These are phyloP conservation scores for Polymixis lichenea DNA, from an alignment of 2,888 invertebrate species.

Conservation along the genomic window DNA sequence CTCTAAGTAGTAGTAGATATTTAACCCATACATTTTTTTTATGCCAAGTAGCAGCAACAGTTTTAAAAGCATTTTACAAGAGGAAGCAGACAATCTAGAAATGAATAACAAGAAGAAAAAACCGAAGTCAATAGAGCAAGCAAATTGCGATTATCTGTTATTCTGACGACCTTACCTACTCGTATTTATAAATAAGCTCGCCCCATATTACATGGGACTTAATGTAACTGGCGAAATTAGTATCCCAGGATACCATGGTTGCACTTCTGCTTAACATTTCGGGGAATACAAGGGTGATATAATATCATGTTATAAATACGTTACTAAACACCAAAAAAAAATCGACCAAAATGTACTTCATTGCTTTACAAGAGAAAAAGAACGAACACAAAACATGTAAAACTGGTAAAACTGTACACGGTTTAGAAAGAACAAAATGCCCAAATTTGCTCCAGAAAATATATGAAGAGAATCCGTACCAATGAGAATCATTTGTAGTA, in stretches of 20 bases:
- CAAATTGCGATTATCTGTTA: neutral
- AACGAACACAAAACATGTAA: neutral
- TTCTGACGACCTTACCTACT: neutral
- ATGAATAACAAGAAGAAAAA: neutral
- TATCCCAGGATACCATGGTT: too few relatives aligned
- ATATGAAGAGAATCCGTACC: constrained; percentile 11
- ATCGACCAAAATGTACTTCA: neutral
- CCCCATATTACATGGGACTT: too few relatives aligned
- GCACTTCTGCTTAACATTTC: too few relatives aligned
- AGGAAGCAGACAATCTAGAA: neutral
- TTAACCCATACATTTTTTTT: neutral
- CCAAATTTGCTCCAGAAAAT: constrained; percentile 1
- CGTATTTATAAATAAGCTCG: neutral
- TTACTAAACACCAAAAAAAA: neutral
- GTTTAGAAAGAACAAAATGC: neutral
- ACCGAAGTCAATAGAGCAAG: neutral
- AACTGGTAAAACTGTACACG: neutral
- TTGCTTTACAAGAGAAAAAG: neutral
- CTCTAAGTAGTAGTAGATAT: neutral
- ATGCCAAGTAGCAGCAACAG: neutral
- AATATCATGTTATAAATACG: neutral
- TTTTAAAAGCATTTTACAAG: neutral
- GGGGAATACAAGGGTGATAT: too few relatives aligned
- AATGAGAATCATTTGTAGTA: constrained; percentile 43
- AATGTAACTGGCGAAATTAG: too few relatives aligned